Evolutionary conservation across 2,113 vertebrate genomes (phyloP).

Genomic region (Gobiocypris rarus): DNA sequence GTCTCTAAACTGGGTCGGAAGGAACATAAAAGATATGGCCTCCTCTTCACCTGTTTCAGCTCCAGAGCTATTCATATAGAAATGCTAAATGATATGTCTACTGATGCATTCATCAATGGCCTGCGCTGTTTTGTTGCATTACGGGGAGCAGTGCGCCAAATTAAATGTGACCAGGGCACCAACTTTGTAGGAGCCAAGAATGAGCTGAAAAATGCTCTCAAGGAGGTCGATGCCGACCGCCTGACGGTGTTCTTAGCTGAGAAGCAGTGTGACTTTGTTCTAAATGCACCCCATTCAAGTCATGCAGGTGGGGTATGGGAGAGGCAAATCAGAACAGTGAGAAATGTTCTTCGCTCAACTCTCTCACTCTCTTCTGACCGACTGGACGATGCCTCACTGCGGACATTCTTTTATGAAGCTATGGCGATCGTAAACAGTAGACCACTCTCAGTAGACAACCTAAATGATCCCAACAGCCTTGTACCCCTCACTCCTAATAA

Average conservation of each 20-base stretch:
- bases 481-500: neutral
- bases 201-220: constrained; percentile 31
- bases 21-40: constrained; percentile 33
- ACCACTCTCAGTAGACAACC: constrained; percentile 33
- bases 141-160: neutral
- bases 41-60: constrained; percentile 39
- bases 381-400: neutral
- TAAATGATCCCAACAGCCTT: constrained; percentile 29
- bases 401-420: constrained; percentile 19
- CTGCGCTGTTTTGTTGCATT: constrained; percentile 14
- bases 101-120: constrained; percentile 29
- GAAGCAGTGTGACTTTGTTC: constrained; percentile 50
- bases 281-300: constrained; percentile 47
- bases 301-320: constrained; percentile 50
- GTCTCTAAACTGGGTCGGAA: neutral
- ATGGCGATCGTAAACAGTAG: constrained; percentile 45
- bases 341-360: constrained; percentile 25
- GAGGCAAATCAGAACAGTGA: constrained; percentile 42
- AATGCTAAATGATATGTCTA: constrained; percentile 31
- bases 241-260: constrained; percentile 21
- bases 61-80: constrained; percentile 38
- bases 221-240: too few relatives aligned
- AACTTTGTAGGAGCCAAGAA: constrained; percentile 42
- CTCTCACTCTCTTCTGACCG: neutral
- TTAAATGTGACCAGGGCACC: constrained; percentile 10